These are phyloP conservation scores for Drosophila colorata DNA, from an alignment of 2,888 invertebrate species.

Conservation along the genomic window DNA sequence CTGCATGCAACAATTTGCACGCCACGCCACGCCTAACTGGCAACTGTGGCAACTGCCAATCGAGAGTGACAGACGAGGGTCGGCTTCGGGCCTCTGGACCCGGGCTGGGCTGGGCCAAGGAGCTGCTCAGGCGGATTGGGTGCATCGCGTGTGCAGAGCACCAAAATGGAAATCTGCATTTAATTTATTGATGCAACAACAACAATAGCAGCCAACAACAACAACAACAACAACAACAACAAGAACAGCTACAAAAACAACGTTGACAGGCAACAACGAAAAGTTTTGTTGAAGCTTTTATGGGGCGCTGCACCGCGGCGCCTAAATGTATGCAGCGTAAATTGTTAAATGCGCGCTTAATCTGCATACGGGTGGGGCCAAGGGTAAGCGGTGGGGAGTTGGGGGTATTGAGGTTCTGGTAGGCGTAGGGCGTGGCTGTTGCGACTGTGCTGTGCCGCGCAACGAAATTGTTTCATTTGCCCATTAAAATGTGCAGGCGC, in stretches of 20 bases:
- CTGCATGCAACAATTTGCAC: conserved; percentile 79
- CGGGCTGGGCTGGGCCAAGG: not conserved
- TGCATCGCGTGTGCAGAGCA: conserved; percentile 39
- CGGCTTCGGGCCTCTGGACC: not conserved
- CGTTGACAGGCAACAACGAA: conserved; percentile 46
- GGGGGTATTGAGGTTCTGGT: not conserved
- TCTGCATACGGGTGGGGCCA: conserved; percentile 56
- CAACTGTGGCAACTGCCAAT: conserved; percentile 40
- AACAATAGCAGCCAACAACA: conserved; percentile 20
- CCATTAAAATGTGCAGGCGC: conserved; percentile 74
- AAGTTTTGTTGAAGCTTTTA: conserved; percentile 54
- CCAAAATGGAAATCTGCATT: conserved; percentile 79
- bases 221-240: conserved; percentile 3
- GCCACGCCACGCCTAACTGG: conserved; percentile 70
- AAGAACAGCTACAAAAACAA: conserved; percentile 13
- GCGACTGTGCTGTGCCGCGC: conserved; percentile 22
- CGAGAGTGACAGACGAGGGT: conserved; percentile 55
- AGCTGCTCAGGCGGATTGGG: conserved; percentile 24
- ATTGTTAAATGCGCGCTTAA: conserved; percentile 79
- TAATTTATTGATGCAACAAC: conserved; percentile 76
- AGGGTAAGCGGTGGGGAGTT: not conserved
- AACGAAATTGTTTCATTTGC: conserved; percentile 73
- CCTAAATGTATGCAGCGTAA: conserved; percentile 79
- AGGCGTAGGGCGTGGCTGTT: conserved; percentile 17
- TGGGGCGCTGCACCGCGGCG: conserved; percentile 34